Percentiles rank a stretch among this genome's conserved stretches.
Conservation (phyloP, 2,888 invertebrate genomes). For the Lasioglossum marginatum region DNA sequence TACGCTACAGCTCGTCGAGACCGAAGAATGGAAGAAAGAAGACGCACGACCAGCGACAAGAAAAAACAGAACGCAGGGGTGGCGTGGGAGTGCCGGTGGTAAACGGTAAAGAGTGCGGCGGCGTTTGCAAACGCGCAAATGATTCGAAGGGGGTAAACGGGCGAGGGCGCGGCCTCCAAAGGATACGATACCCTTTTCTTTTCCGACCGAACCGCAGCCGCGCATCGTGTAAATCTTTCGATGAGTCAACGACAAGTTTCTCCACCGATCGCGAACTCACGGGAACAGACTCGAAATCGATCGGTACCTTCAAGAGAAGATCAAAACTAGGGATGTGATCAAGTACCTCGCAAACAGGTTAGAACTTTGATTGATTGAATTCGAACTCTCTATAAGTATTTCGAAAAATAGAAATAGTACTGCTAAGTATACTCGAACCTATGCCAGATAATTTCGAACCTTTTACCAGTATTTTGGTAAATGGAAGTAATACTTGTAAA, state of each 20-base stretch:
- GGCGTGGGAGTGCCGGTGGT: background rate
- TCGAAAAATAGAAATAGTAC: no score
- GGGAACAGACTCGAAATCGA: background rate
- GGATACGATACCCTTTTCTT: conserved; percentile 11
- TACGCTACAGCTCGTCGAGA: background rate
- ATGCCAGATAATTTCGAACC: no score
- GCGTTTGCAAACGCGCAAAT: conserved; percentile 19
- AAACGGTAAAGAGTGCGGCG: conserved; percentile 12
- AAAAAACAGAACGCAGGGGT: conserved; percentile 17
- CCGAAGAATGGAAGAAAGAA: conserved; percentile 22
- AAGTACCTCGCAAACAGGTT: no score
- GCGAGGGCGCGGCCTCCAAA: conserved; percentile 17
- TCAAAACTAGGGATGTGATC: no score
- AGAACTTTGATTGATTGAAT: no score
- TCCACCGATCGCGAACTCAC: background rate
- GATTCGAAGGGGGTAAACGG: conserved; percentile 47
- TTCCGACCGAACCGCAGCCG: background rate
- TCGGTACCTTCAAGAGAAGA: background rate
- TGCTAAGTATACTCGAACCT: no score
- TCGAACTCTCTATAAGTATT: no score
- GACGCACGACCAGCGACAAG: conserved; percentile 38
- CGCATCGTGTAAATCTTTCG: background rate
- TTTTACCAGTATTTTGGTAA: no score
- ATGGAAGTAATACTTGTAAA: no score
- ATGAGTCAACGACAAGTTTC: no score